These are phyloP conservation scores for Chrosomus eos DNA, from an alignment of 2,797 vertebrate species.

Conservation along the genomic window DNA sequence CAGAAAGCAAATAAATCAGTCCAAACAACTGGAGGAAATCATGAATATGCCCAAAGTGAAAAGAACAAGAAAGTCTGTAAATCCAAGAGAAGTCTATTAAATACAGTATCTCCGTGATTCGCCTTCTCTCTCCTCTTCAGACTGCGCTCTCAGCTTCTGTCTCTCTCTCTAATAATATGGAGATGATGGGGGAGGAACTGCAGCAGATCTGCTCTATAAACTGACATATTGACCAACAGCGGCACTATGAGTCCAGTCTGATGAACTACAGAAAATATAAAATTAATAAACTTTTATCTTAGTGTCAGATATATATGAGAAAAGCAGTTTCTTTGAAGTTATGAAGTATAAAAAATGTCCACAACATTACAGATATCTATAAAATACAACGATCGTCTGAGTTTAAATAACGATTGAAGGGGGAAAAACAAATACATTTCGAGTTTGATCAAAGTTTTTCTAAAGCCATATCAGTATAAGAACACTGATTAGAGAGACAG, in stretches of 20 bases:
- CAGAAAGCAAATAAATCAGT: not conserved
- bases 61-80: not conserved
- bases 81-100: not conserved
- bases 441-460: not conserved
- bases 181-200: constrained; percentile 37
- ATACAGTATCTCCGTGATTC: not conserved
- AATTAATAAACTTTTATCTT: not conserved
- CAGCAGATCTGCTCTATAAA: not conserved
- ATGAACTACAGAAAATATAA: not conserved
- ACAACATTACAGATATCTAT: too few relatives aligned
- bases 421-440: not conserved
- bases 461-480: not conserved
- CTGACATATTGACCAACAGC: constrained; percentile 52
- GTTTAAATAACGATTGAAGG: not conserved
- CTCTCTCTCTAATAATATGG: constrained; percentile 21
- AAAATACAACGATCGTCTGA: not conserved
- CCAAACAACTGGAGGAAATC: not conserved
- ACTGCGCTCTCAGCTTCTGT: constrained; percentile 10
- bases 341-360: not conserved
- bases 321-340: not conserved
- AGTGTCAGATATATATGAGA: not conserved
- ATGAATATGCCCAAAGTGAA: not conserved
- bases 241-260: constrained; percentile 35
- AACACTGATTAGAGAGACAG: not conserved
- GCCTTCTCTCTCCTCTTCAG: not conserved